Base-by-base conservation (phyloP, 2,113 vertebrate species). In the Plestiodon gilberti region DNA sequence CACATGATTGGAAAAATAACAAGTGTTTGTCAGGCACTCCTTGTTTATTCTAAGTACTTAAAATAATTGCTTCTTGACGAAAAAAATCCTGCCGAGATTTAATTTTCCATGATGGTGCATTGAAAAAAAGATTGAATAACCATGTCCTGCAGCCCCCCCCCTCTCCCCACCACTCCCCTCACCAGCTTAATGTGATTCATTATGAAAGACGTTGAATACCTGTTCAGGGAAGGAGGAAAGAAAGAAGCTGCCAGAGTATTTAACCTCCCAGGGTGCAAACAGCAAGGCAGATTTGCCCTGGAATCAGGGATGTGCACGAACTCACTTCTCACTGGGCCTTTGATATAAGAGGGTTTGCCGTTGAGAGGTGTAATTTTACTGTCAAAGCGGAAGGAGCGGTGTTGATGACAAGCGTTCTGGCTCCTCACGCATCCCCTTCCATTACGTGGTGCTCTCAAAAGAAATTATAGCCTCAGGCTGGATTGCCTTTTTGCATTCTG, bases 21-120 rank as follows among this genome's bases (percentile, higher is more conserved):
- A 94, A 93, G 94, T 93, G 91, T 94, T 93, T 93, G 89, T 92
- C 90, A 91, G 90, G 77, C 92, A 86, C 90, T 93, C 92, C 90
- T 89, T 93, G 92, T 92, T 94, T 94, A 90, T 93, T 95, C 93
- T 89, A 89, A 84, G 94, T 78, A 85, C 92, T 95, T 95, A 94
- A 95, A 95, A 94, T 94, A 95, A 94, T 94, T 90, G 90, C 93
- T 91, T 82, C 17, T 79, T 79, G 76, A 78, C 52, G 18, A 28
- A 92, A 84, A 91, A 93, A 79, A 33, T 88, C 75, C 15, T 1
- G 43, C 81, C 65, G 88, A 86, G 91, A 93, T 93, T 94, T 92
- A 91, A 89, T 94, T 95, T 93, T 93, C 92, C 90, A 57, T 94
- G 85, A 71, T 90, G 71, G 75, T 79, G 81, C 88, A 91, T 82